Percentiles rank a stretch among this genome's conserved stretches.
Evolutionary conservation across 2,888 invertebrate species (phyloP).

Genomic region (Limnephilus rhombicus): DNA sequence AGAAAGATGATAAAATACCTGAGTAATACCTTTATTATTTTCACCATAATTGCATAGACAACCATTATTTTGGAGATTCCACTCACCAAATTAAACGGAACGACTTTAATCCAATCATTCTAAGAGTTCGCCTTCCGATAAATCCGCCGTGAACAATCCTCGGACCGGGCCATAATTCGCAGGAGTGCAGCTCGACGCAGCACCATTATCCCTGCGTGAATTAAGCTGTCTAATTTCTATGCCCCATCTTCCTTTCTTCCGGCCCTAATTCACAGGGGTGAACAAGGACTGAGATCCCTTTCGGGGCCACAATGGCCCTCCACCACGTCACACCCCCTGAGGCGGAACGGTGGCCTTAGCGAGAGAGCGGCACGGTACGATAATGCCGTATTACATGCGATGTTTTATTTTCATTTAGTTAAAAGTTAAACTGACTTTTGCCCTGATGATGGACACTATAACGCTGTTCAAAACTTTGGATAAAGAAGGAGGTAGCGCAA

Average conservation of each 20-base stretch:
- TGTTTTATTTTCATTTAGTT: too few relatives aligned
- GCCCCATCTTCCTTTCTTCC: conserved; percentile 25
- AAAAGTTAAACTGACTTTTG: too few relatives aligned
- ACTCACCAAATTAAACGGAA: neutral
- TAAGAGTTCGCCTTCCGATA: neutral
- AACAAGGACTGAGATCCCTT: conserved; percentile 26
- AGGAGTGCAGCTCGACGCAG: conserved; percentile 10
- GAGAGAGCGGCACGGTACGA: neutral
- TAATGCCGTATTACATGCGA: neutral
- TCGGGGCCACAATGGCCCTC: conserved; percentile 7
- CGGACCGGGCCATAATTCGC: neutral
- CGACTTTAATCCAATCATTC: neutral
- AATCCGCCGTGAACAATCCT: neutral
- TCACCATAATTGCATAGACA: neutral
- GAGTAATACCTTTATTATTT: neutral
- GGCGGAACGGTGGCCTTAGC: neutral
- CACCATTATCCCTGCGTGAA: conserved; percentile 32
- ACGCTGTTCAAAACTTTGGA: too few relatives aligned
- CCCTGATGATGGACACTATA: too few relatives aligned
- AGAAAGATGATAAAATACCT: neutral
- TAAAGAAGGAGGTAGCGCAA: too few relatives aligned
- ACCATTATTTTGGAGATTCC: neutral
- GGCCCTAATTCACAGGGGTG: conserved; percentile 45
- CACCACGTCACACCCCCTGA: neutral
- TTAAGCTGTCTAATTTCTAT: neutral